Base-by-base conservation (phyloP, 1,140 invertebrate genomes). In the Meloidogyne exigua region DNA sequence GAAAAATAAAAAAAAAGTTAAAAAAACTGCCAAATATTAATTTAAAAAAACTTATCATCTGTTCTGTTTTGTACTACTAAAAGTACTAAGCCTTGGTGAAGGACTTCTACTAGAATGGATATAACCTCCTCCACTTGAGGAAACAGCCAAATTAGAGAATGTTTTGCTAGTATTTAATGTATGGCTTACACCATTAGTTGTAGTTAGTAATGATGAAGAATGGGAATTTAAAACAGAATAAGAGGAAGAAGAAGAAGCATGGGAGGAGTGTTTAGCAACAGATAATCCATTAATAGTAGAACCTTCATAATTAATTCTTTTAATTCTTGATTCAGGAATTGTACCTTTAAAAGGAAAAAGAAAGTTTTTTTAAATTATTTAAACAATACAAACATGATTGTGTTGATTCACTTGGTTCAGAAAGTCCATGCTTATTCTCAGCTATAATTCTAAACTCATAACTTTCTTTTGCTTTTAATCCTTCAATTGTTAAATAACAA, bases 381-480 rank as follows among this genome's bases (percentile, higher is more conserved):
- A 7, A 32, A 32, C 7, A 32, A 32, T 32, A 62, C 76, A 91
- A 92, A 18, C 96, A 91, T 32, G 94, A 87, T 21, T 91, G 91
- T 26, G 92, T 93, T 0, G 85, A 92, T 82, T 95, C 92, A 83
- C 94, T 95, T 3, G 96, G 92, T 82, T 96, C 93, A 62, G 94
- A 96, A 70, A 94, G 90, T 18, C 97, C 97, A 87, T 97, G 95
- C 18, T 98, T 93, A 88, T 99, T 99, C 88, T 99, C 91, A 65
- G 96, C 95, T 84, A 93, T 95, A 0, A 99, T 92, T 74, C 97
- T 89, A 91, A 99, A 99, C 88, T 96, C 93, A 88, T 99, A 99
- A 85, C 95, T 92, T 82, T 96, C 94, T 79, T 94, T 94, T 1
- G 94, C 91, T 72, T 92, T 92, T 3, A 97, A 88, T 25, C 92